Percentiles rank a stretch among this genome's conserved stretches.
phyloP scores from a whole-genome alignment of 1,140 invertebrate species.

The Andrena cerasifolii region DNA sequence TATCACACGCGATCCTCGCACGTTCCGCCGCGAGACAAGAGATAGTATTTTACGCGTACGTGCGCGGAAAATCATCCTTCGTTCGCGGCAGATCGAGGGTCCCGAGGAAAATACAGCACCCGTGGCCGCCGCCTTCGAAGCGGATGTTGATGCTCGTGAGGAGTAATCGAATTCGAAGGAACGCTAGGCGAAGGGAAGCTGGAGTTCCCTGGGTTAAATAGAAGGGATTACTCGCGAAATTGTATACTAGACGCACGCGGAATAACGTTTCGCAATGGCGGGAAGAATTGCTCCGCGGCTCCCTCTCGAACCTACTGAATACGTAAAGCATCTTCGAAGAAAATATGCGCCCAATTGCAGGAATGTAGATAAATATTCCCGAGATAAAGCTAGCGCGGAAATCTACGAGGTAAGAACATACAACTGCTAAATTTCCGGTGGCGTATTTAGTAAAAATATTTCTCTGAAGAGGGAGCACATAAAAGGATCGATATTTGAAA shows the following conservation, averaged over 20 bases:
- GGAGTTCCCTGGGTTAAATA: background rate
- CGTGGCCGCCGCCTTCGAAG: background rate
- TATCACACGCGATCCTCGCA: conserved; percentile 20
- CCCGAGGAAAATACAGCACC: background rate
- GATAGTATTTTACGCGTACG: conserved; percentile 36
- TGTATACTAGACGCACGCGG: background rate
- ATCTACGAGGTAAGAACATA: background rate
- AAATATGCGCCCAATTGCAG: too few species aligned
- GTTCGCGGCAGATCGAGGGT: background rate
- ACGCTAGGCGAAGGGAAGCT: conserved; percentile 1
- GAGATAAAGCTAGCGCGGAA: background rate
- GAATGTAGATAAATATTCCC: too few species aligned
- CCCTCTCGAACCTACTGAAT: too few species aligned
- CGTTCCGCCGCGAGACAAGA: conserved; percentile 12
- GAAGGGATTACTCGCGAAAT: background rate
- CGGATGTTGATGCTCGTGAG: conserved; percentile 12
- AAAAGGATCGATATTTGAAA: background rate
- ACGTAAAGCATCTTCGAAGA: too few species aligned
- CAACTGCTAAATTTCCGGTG: background rate
- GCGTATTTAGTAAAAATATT: background rate
- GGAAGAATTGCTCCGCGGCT: background rate
- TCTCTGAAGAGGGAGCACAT: background rate
- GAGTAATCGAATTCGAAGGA: conserved; percentile 25
- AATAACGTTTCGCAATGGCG: too few species aligned
- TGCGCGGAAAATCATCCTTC: conserved; percentile 35